phyloP scores from a whole-genome alignment of 2,113 vertebrate genomes.

The Serinus canaria region DNA sequence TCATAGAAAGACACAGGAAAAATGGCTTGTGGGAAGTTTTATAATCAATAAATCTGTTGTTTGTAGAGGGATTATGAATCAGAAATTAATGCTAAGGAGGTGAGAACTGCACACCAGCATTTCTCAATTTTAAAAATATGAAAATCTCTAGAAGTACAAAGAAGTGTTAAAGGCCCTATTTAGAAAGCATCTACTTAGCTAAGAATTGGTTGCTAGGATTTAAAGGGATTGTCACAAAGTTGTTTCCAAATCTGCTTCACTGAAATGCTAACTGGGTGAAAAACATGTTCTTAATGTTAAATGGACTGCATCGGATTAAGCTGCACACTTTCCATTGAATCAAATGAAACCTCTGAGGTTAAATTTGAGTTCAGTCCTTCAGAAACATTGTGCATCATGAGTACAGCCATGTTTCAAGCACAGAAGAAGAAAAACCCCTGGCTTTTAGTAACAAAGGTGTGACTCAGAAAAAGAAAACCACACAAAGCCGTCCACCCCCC shows the following conservation, averaged over 20 bases:
- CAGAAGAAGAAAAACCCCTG: not conserved
- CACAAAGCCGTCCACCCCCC: not conserved
- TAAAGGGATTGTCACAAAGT: constrained; percentile 61
- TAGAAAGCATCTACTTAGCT: constrained; percentile 34
- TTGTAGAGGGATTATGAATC: constrained; percentile 37
- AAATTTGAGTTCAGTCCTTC: not conserved
- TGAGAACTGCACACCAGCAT: constrained; percentile 18
- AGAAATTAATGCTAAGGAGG: constrained; percentile 46
- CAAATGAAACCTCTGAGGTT: not conserved
- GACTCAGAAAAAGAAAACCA: not conserved
- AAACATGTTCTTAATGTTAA: constrained; percentile 57
- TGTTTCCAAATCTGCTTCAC: constrained; percentile 54
- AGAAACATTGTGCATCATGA: not conserved
- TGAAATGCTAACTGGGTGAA: constrained; percentile 10
- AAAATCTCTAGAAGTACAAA: not conserved
- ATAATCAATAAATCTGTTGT: constrained; percentile 68
- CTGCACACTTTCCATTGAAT: constrained; percentile 6
- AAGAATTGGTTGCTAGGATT: constrained; percentile 64
- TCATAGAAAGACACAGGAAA: constrained; percentile 49
- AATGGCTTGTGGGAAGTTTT: constrained; percentile 19
- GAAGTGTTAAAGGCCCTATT: constrained; percentile 16
- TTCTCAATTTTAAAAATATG: constrained; percentile 29
- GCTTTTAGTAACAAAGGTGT: not conserved
- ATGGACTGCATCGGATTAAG: constrained; percentile 31
- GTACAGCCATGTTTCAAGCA: not conserved